phyloP scores from a whole-genome alignment of 2,888 invertebrate genomes.

The Lacanobia wlatinum region DNA sequence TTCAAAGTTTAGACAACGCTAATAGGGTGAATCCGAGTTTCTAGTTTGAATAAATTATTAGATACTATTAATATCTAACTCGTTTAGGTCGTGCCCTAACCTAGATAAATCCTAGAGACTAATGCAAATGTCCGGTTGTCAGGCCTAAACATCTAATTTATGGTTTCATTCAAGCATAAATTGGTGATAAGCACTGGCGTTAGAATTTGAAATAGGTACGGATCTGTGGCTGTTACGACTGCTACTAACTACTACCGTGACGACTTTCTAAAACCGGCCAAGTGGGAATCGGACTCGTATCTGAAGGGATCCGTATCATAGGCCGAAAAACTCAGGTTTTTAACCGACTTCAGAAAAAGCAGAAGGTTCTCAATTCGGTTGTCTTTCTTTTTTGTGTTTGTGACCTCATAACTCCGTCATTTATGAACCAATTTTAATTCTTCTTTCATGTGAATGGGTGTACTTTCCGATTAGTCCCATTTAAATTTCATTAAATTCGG shows the following conservation, averaged over 20 bases:
- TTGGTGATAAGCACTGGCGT: slow-evolving; percentile 13
- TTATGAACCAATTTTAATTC: too few relatives aligned
- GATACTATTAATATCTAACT: neutral
- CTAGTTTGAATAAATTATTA: slow-evolving; percentile 16
- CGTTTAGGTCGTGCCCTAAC: slow-evolving; percentile 5
- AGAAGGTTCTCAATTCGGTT: too few relatives aligned
- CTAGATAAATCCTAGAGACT: slow-evolving; percentile 17
- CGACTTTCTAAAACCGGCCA: neutral
- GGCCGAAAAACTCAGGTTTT: too few relatives aligned
- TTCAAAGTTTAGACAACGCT: neutral
- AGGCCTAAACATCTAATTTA: slow-evolving; percentile 36
- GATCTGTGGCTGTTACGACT: neutral
- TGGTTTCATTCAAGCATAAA: slow-evolving; percentile 29
- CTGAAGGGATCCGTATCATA: too few relatives aligned
- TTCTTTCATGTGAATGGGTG: too few relatives aligned
- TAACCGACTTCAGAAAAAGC: too few relatives aligned
- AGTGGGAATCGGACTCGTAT: too few relatives aligned
- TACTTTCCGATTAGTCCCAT: too few relatives aligned
- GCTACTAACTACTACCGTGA: neutral
- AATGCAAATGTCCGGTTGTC: slow-evolving; percentile 44
- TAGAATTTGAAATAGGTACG: slow-evolving; percentile 2
- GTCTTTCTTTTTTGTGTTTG: too few relatives aligned
- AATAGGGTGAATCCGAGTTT: neutral
- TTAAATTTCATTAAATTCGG: too few relatives aligned
- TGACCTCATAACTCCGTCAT: too few relatives aligned